Base-by-base conservation (phyloP, 2,888 invertebrate species). In the Drosophila imparisetae region DNA sequence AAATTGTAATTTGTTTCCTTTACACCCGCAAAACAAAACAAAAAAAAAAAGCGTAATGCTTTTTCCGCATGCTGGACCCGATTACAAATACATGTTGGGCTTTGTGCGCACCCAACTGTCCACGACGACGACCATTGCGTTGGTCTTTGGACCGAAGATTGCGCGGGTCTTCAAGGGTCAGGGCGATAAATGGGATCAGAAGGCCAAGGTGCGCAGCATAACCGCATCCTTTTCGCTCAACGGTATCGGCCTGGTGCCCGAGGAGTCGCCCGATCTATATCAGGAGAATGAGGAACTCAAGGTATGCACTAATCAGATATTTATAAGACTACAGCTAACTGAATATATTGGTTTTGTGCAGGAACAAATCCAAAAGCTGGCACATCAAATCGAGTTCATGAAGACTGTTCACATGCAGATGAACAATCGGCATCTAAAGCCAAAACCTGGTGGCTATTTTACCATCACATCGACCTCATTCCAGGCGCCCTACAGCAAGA, bases 341-440 rank as follows among this genome's bases (percentile, higher is more conserved):
- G 1, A 6, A 2, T 15, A 2, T 13, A 24, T n/a, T 48, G 1
- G 1, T 2, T 13, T 4, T 24, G 8, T 5, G 18, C 40, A 97
- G 97, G 98, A 98, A 92, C 97, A 98, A 93, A 96, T 98, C 38
- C 98, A 98, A 90, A 98, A 97, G 92, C 93, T 98, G 77, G 98
- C 98, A 0, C 97, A 97, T 30, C 97, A 98, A 93, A 97, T 98
- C 83, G 98, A 98, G 93, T 97, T 97, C 93, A 97, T 98, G 97
- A 97, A 97, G 94, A 97, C 97, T 92, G 97, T 98, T 27, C 97
- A 97, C 91, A 98, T 98, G 98, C 97, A 97, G 93, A 96, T 97
- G 94, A 97, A 98, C 94, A 98, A 98, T 93, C 94, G 97, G 8
- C 98, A 98, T 92, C 93, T 98, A 81, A 96, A 97, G 86, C 97